Evolutionary conservation across 2,113 vertebrate species (phyloP), one percentile per base, ranked within the genome.

Genomic region (Gopherus evgoodei): DNA sequence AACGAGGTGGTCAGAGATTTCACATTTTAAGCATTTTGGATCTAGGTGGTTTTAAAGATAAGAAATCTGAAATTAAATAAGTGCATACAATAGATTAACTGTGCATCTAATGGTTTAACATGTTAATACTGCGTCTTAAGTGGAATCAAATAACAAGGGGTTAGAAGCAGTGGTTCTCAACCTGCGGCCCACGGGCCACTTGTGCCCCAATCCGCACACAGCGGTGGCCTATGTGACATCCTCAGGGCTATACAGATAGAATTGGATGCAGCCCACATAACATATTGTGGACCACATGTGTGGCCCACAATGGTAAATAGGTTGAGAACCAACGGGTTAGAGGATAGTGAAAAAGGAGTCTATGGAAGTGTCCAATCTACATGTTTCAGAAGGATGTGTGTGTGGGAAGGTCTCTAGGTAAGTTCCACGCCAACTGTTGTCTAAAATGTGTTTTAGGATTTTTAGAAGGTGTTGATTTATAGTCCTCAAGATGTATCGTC

Each of bases 61-160:
- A 89, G 52, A 82, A 5, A 57, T n/a, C 88, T 56, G 89, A 95
- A 95, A 92, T 29, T 95, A 96, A 96, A 96, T 96, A 96, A 93
- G 19, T 91, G 89, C 91, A 96, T 91, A 94, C 83, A 96, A 84
- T 96, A 42, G 72, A 75, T 75, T 72, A 72, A 62, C 6, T 62
- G 29, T 62, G 29, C 59, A 16, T 29, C 14, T 31, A 12, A 72
- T 42, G n/a, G 16, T n/a, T 94, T 87, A 91, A 76, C 91, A 96
- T 81, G 57, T 90, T 88, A 96, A 29, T 88, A 84, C 92, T 94
- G 94, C 94, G 95, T 82, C 83, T 95, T 81, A 94, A 85, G 90
- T 92, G 83, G 91, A 78, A 96, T 88, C 59, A 89, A 95, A 62
- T 69, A 57, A 89, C 76, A 19, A 69, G 17, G 35, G 16, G 49